Percentiles rank a stretch among this genome's conserved stretches.
phyloP scores from a whole-genome alignment of 2,888 invertebrate genomes.

The Sclerodermus sp. region DNA sequence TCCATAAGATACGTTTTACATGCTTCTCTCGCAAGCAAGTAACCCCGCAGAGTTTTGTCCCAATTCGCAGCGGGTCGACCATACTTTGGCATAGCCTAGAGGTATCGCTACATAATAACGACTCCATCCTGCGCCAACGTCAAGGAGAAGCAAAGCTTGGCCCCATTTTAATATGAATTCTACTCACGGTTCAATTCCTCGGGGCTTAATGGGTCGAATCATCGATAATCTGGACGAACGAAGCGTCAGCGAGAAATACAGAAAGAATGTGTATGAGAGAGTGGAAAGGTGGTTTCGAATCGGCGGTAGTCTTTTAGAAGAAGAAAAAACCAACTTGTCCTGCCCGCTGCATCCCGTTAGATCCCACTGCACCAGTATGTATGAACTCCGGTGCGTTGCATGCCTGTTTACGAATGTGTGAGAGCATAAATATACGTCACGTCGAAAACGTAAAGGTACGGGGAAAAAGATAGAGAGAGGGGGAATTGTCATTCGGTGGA shows the following conservation, averaged over 20 bases:
- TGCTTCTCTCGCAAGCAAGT: conserved; percentile 4
- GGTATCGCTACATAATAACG: conserved; percentile 27
- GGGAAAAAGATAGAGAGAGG: conserved; percentile 10
- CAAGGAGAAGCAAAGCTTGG: conserved; percentile 14
- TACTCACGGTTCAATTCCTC: conserved; percentile 30
- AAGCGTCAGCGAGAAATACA: conserved; percentile 26
- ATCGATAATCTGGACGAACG: conserved; percentile 34
- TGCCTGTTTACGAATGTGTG: too few relatives aligned
- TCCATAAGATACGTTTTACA: too few relatives aligned
- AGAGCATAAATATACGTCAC: not conserved
- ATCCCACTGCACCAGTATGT: too few relatives aligned
- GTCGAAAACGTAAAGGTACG: conserved; percentile 1
- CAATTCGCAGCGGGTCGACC: conserved; percentile 20
- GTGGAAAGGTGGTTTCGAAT: conserved; percentile 5
- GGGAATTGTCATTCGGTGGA: conserved; percentile 45
- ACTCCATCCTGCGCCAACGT: conserved; percentile 25
- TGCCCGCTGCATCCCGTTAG: too few relatives aligned
- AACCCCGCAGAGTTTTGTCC: conserved; percentile 23
- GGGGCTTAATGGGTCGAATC: conserved; percentile 37
- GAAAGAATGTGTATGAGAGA: conserved; percentile 3
- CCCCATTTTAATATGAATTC: conserved; percentile 31
- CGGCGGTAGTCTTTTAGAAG: conserved; percentile 7
- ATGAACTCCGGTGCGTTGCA: too few relatives aligned
- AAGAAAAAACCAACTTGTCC: conserved; percentile 16
- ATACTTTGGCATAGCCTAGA: conserved; percentile 24